Conservation (phyloP, 2,888 invertebrate genomes). For the Vannuccia rotundouncinata region DNA sequence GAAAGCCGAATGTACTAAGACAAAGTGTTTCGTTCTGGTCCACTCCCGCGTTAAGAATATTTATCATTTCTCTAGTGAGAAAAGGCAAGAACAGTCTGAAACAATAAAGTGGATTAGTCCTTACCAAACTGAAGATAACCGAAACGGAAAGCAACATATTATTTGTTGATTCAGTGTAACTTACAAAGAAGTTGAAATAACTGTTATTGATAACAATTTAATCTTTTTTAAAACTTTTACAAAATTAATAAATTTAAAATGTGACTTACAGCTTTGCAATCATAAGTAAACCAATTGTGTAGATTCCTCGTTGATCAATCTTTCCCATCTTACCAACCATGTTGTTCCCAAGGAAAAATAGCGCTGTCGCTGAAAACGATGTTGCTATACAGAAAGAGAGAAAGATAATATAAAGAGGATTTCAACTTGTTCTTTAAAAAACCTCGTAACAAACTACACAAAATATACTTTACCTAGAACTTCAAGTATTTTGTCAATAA, state of each 20-base stretch:
- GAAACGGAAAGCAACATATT: no score
- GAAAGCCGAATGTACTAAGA: conserved; percentile 81
- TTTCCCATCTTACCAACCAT: conserved; percentile 83
- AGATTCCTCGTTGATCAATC: conserved; percentile 69
- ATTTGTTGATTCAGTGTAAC: no score
- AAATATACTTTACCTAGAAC: conserved; percentile 63
- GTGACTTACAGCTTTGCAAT: conserved; percentile 66
- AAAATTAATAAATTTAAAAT: conserved; percentile 7
- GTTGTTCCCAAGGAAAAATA: conserved; percentile 79
- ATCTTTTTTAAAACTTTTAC: conserved; percentile 1
- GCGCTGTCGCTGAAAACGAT: conserved; percentile 81
- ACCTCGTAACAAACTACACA: no score
- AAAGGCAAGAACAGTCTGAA: background rate
- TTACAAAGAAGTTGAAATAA: no score
- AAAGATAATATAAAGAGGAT: no score
- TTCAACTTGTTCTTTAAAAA: no score
- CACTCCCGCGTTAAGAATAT: background rate
- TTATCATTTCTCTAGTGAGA: background rate
- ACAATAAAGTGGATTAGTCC: no score
- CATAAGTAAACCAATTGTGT: conserved; percentile 78
- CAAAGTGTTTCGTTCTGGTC: conserved; percentile 68
- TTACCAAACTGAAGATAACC: background rate
- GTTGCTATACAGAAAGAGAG: no score
- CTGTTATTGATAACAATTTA: no score
- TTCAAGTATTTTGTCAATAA: conserved; percentile 67